Evolutionary conservation across 2,888 invertebrate genomes (phyloP).

Genomic region (Reticulitermes lucifugus): DNA sequence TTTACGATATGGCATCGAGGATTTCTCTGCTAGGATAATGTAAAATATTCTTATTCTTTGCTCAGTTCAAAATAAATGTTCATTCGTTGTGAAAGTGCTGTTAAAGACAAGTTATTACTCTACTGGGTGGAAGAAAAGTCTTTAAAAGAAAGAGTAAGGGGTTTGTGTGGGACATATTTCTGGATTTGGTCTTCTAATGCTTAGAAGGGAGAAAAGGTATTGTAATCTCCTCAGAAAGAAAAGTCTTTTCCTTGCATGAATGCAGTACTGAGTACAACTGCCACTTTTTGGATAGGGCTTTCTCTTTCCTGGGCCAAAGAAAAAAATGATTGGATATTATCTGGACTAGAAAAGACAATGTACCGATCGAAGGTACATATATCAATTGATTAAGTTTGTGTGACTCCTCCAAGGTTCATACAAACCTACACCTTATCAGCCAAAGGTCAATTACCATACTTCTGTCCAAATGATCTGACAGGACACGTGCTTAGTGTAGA

Average conservation of each 20-base stretch:
- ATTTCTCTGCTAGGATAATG: constrained; percentile 19
- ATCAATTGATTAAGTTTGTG: too few relatives aligned
- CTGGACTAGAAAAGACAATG: neutral
- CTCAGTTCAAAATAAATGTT: constrained; percentile 18
- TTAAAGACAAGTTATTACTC: constrained; percentile 32
- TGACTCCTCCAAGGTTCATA: too few relatives aligned
- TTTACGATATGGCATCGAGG: constrained; percentile 27
- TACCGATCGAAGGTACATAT: neutral
- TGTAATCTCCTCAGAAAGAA: neutral
- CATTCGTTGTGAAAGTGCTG: neutral
- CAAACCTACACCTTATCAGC: too few relatives aligned
- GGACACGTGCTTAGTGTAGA: too few relatives aligned
- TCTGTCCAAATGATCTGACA: too few relatives aligned
- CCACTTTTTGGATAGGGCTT: neutral
- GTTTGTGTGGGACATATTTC: constrained; percentile 12
- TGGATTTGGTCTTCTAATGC: constrained; percentile 30
- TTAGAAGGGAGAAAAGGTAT: constrained; percentile 5
- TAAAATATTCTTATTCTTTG: constrained; percentile 28
- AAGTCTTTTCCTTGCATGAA: constrained; percentile 1
- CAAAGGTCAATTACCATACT: too few relatives aligned
- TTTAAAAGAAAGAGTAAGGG: constrained; percentile 8
- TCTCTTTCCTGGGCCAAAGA: neutral
- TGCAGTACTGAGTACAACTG: neutral
- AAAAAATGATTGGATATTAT: too few relatives aligned
- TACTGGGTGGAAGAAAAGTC: constrained; percentile 16